Evolutionary conservation across 2,113 vertebrate genomes (phyloP).

Genomic region (Xenopus borealis): DNA sequence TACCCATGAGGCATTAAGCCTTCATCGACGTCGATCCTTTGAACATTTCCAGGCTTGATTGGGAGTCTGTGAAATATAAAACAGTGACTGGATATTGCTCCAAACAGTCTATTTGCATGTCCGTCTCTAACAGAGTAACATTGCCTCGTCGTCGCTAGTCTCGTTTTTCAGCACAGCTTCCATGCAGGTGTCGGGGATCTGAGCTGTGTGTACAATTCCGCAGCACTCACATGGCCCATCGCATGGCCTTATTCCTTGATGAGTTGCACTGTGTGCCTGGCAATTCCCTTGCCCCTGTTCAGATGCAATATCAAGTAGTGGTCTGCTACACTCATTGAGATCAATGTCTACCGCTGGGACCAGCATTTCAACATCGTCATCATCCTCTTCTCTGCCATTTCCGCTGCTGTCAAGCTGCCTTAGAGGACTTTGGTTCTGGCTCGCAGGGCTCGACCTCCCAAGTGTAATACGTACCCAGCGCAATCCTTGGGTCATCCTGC

Average conservation of each 20-base stretch:
- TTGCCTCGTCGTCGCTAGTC: constrained; percentile 90
- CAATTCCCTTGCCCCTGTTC: constrained; percentile 65
- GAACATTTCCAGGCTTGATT: constrained; percentile 22
- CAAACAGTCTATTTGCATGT: constrained; percentile 60
- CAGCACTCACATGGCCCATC: constrained; percentile 92
- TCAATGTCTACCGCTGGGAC: constrained; percentile 83
- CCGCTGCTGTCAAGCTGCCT: constrained; percentile 82
- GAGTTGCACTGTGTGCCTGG: constrained; percentile 54
- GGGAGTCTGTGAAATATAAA: constrained; percentile 66
- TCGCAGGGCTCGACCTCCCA: constrained; percentile 65
- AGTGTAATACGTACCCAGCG: constrained; percentile 83
- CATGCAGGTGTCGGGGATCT: constrained; percentile 84
- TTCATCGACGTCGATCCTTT: background rate
- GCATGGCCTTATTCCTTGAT: constrained; percentile 59
- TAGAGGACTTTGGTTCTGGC: constrained; percentile 86
- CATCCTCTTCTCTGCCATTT: constrained; percentile 74
- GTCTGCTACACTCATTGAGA: constrained; percentile 73
- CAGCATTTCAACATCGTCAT: constrained; percentile 88
- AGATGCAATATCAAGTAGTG: constrained; percentile 77
- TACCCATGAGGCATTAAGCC: constrained; percentile 4
- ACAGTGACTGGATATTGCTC: constrained; percentile 73
- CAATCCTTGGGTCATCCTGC: constrained; percentile 83
- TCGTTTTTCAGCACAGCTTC: constrained; percentile 79
- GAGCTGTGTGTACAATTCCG: constrained; percentile 93
- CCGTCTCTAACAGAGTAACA: constrained; percentile 85